phyloP scores from a whole-genome alignment of 2,113 vertebrate species.

The Labeo catla region DNA sequence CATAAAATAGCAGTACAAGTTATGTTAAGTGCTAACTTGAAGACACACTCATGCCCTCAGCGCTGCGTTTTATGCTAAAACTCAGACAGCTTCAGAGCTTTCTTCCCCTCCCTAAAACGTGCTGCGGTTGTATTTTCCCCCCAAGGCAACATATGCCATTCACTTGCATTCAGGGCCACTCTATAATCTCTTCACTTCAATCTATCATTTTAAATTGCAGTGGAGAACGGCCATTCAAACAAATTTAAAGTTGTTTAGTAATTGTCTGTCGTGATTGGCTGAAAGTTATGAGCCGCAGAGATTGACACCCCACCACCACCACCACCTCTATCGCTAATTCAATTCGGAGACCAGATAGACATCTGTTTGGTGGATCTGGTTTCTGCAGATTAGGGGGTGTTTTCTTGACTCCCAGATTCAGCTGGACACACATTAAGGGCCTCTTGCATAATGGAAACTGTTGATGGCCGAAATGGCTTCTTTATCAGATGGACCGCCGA shows the following conservation, averaged over 20 bases:
- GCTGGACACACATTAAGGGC: conserved; percentile 65
- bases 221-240: conserved; percentile 20
- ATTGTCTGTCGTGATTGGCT: conserved; percentile 17
- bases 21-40: conserved; percentile 54
- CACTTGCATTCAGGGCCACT: conserved; percentile 57
- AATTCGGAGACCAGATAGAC: conserved; percentile 56
- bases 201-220: conserved; percentile 23
- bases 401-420: conserved; percentile 58
- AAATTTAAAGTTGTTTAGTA: conserved; percentile 7
- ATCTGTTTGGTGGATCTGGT: conserved; percentile 65
- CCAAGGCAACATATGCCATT: conserved; percentile 46
- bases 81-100: neutral
- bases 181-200: conserved; percentile 32
- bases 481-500: conserved; percentile 78
- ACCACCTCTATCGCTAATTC: conserved; percentile 25
- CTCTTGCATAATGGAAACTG: conserved; percentile 75
- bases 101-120: neutral
- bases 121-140: conserved; percentile 8
- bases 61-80: neutral
- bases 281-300: conserved; percentile 34
- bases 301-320: conserved; percentile 1
- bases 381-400: conserved; percentile 55
- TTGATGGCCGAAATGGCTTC: conserved; percentile 75
- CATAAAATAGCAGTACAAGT: conserved; percentile 50
- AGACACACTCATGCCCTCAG: conserved; percentile 43